Base-by-base conservation (phyloP, 2,888 invertebrate species). In the Lycocerus yunnanus region DNA sequence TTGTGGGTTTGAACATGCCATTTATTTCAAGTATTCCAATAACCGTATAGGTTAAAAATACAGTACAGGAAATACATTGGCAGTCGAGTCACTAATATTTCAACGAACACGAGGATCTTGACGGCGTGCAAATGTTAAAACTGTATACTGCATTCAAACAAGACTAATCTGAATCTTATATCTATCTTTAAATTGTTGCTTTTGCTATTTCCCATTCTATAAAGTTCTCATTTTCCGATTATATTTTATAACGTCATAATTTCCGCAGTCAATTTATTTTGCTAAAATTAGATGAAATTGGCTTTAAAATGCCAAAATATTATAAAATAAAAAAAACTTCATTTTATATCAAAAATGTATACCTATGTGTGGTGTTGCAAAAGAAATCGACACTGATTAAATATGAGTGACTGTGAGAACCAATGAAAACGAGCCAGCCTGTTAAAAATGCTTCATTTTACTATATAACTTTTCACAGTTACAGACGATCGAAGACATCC, bases 121-220 rank as follows among this genome's bases (percentile, higher is more conserved):
- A 71, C 75, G 72, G 77, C 79, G 76, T 80, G 81, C 80, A 82
- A 82, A 82, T 81, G 81, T 80, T 80, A 80, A 80, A 79, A 79
- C 78, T 77, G 78, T 77, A 81, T 78, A 78, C 81, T 81, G 81
- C 82, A 81, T 81, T 76, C 78, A 77, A 82, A 81, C 77, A 79
- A 82, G 80, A 77, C 80, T 81, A 78, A 80, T 81, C 81, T 81
- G 80, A 79, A 81, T 79, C 72, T 76, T 78, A 78, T 68, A 77
- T 65, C 43, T 71, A 77, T 77, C 80, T 81, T 79, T 81, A 79
- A 78, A 79, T 80, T 78, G 79, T 69, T 69, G 66, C 70, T 74
- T 72, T 74, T 78, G 78, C 73, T 71, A 78, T 77, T 77, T 74
- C 74, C 72, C 75, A 74, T 76, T 73, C 66, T 69, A 73, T 68